Percentiles rank a stretch among this genome's conserved stretches.
Conservation (phyloP, 2,797 vertebrate species). For the Sebastes matsubarae region DNA sequence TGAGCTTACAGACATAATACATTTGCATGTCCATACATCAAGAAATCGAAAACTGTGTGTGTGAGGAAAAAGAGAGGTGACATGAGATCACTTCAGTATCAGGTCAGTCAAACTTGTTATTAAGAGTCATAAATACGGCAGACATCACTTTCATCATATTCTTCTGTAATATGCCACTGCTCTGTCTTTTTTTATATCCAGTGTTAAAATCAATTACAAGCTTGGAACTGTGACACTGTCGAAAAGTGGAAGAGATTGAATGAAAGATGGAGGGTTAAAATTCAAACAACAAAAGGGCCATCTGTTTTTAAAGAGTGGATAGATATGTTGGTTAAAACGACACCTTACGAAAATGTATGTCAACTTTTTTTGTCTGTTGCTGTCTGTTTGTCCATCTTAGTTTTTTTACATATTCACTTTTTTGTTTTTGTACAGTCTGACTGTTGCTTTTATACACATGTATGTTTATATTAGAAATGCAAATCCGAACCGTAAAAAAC, state of each 20-base stretch:
- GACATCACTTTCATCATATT: background rate
- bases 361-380: background rate
- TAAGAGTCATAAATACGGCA: accelerated
- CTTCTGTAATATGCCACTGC: background rate
- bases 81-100: constrained; percentile 76
- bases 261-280: background rate
- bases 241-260: background rate
- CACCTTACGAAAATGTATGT: background rate
- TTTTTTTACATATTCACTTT: background rate
- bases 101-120: background rate
- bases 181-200: background rate
- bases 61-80: background rate
- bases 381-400: background rate
- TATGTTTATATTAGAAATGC: background rate
- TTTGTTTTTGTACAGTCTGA: background rate
- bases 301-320: background rate
- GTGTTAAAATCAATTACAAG: background rate
- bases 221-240: background rate
- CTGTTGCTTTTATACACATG: background rate
- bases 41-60: background rate
- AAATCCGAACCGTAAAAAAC: too few species aligned
- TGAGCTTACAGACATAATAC: background rate
- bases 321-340: background rate
- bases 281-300: background rate
- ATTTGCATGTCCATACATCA: background rate